Conservation (phyloP, 1,140 invertebrate species). For the Drosophila ironensis region DNA sequence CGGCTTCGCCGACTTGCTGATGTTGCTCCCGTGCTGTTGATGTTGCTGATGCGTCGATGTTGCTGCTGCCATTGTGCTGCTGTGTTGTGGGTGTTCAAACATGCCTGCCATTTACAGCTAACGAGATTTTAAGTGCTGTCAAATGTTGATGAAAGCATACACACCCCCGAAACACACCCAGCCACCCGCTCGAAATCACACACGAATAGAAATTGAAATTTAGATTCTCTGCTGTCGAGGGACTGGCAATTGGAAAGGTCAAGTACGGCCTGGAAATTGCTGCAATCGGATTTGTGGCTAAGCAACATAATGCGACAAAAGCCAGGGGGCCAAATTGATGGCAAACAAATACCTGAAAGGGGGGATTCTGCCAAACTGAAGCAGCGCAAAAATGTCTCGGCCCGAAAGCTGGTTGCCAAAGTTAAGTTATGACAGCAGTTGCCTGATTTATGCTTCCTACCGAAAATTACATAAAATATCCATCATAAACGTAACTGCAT, state of each 20-base stretch:
- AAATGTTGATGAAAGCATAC: constrained; percentile 41
- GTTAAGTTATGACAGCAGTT: not conserved
- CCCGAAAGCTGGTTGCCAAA: not conserved
- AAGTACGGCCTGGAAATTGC: not conserved
- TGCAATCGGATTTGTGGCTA: not conserved
- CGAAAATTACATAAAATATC: constrained; percentile 20
- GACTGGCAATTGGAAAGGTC: not conserved
- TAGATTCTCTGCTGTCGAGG: constrained; percentile 2
- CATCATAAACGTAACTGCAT: constrained; percentile 32
- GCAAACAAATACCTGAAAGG: not conserved
- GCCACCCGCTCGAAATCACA: not conserved
- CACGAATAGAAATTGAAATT: constrained; percentile 20
- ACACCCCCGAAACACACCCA: not conserved
- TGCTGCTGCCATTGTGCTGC: not conserved
- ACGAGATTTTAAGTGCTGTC: constrained; percentile 50
- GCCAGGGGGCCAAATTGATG: not conserved
- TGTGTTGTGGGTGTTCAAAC: constrained; percentile 23
- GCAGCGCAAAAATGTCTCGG: no score
- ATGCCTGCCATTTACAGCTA: constrained; percentile 42
- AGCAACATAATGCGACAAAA: constrained; percentile 8
- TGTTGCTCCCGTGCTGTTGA: not conserved
- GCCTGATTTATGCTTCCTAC: not conserved
- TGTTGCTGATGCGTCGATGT: constrained; percentile 1
- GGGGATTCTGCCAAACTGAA: not conserved
- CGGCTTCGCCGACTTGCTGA: not conserved